Evolutionary conservation across 2,113 vertebrate genomes (phyloP).

Genomic region (Cathartes aura): DNA sequence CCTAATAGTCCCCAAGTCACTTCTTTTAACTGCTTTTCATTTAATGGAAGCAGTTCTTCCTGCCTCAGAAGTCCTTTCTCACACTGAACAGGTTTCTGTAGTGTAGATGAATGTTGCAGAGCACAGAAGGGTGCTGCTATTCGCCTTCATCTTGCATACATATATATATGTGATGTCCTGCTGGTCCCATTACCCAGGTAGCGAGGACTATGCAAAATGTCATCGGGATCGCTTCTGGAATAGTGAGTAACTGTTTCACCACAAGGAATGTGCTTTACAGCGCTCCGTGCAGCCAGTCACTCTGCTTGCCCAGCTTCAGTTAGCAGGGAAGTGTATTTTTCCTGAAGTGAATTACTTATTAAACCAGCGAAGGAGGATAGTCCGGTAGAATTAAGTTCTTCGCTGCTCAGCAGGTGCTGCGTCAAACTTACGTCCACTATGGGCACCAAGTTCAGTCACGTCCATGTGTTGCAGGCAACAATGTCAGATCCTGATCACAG

Average conservation of each 20-base stretch:
- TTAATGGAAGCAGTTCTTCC: not conserved
- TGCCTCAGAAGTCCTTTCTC: not conserved
- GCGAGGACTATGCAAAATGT: not conserved
- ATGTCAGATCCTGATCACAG: not conserved
- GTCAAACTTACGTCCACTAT: not conserved
- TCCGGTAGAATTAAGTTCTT: not conserved
- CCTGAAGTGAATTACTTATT: not conserved
- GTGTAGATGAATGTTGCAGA: not conserved
- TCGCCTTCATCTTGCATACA: not conserved
- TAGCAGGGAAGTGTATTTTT: not conserved
- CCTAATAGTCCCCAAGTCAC: not conserved
- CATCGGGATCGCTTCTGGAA: fast-evolving
- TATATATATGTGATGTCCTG: not conserved
- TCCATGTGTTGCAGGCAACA: not conserved
- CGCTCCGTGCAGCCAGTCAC: fast-evolving
- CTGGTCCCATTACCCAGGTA: not conserved
- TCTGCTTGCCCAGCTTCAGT: not conserved
- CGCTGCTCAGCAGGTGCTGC: not conserved
- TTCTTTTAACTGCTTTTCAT: not conserved
- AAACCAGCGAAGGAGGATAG: not conserved
- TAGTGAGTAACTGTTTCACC: not conserved
- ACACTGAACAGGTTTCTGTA: not conserved
- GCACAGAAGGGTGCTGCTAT: not conserved
- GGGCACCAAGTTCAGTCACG: not conserved
- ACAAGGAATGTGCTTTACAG: not conserved